phyloP scores from a whole-genome alignment of 2,888 invertebrate species.

The Drosophila nigricruria region DNA sequence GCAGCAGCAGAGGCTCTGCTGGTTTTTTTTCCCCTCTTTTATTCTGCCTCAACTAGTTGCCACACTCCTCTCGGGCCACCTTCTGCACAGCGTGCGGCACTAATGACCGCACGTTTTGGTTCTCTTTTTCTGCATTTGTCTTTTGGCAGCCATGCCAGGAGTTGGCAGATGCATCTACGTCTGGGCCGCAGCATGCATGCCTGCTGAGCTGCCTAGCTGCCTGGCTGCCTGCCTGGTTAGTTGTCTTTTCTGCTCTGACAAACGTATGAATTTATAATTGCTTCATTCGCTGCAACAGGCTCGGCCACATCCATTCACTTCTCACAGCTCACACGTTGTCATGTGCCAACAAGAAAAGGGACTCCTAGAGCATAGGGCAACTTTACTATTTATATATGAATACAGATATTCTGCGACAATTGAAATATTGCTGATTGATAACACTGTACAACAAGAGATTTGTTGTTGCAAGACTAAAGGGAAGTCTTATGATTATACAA shows the following conservation, averaged over 20 bases:
- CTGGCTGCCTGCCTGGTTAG: constrained; percentile 18
- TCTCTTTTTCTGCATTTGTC: constrained; percentile 8
- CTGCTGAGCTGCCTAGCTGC: neutral
- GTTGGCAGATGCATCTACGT: constrained; percentile 27
- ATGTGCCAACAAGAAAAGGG: constrained; percentile 17
- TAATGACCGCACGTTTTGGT: constrained; percentile 62
- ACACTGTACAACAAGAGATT: neutral
- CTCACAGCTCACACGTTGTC: neutral
- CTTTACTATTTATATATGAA: constrained; percentile 30
- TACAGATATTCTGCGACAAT: constrained; percentile 27
- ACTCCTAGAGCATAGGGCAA: neutral
- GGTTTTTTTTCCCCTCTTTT: constrained; percentile 6
- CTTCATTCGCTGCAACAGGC: constrained; percentile 53
- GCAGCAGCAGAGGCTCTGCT: neutral
- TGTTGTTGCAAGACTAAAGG: neutral
- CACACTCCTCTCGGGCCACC: constrained; percentile 21
- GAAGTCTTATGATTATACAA: neutral
- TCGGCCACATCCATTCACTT: constrained; percentile 17
- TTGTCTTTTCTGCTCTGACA: constrained; percentile 28
- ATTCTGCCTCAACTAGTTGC: constrained; percentile 30
- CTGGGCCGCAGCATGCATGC: constrained; percentile 4
- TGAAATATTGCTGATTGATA: constrained; percentile 40
- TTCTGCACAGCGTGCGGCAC: constrained; percentile 44
- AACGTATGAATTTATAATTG: constrained; percentile 76
- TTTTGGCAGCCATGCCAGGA: constrained; percentile 63